Percentiles rank a stretch among this genome's conserved stretches.
Conservation (phyloP, 2,888 invertebrate genomes). For the Meganola albula region DNA sequence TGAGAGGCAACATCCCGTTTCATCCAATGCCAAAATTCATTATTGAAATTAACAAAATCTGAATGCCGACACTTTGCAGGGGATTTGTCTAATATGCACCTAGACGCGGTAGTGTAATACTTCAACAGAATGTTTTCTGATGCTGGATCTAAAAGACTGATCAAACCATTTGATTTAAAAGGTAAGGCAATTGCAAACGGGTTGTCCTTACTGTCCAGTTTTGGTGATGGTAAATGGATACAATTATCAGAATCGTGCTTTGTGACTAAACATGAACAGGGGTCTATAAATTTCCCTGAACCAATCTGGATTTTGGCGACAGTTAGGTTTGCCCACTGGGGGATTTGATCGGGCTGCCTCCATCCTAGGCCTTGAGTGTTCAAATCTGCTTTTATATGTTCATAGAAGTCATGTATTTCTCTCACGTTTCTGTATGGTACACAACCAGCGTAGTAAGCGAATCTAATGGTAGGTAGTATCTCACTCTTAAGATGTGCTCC, state of each 20-base stretch:
- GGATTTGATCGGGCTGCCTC: constrained; percentile 41
- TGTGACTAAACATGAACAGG: constrained; percentile 47
- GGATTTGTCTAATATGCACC: constrained; percentile 56
- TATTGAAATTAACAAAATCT: constrained; percentile 63
- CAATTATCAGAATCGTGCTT: constrained; percentile 56
- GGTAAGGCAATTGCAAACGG: constrained; percentile 59
- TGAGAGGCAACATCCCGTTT: constrained; percentile 62
- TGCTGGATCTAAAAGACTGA: constrained; percentile 45
- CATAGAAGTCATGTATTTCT: constrained; percentile 49
- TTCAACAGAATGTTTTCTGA: constrained; percentile 56
- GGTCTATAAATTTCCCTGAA: constrained; percentile 41
- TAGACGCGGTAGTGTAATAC: constrained; percentile 59
- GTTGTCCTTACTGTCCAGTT: constrained; percentile 42
- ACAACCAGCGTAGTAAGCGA: constrained; percentile 66
- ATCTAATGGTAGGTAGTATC: constrained; percentile 55
- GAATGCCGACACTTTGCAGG: constrained; percentile 54
- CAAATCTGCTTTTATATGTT: constrained; percentile 42
- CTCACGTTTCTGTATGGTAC: constrained; percentile 49
- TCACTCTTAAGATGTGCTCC: constrained; percentile 58
- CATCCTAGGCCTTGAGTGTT: constrained; percentile 65
- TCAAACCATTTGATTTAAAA: constrained; percentile 49
- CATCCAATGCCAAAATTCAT: constrained; percentile 69
- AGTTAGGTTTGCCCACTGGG: constrained; percentile 52
- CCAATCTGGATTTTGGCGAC: constrained; percentile 57
- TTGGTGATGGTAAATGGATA: constrained; percentile 55